A percentile compares a stretch with the other conserved stretches of the same genome.
Conservation (phyloP, 1,140 invertebrate species). For the Zaprionus africanus region DNA sequence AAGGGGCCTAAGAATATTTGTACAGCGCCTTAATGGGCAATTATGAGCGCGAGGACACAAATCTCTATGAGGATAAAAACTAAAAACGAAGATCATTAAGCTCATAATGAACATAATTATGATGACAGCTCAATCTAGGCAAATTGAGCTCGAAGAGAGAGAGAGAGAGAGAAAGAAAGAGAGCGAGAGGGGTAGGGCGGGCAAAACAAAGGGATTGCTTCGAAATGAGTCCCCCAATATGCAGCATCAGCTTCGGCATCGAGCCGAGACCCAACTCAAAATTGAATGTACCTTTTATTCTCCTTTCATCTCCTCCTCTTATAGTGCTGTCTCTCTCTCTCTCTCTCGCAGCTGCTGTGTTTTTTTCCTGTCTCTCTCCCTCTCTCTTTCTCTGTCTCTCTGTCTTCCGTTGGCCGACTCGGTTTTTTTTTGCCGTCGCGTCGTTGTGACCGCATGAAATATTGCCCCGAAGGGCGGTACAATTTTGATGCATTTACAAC, state of each 20-base stretch:
- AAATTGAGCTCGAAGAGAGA: constrained; percentile 27
- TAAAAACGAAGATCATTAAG: constrained; percentile 23
- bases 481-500: constrained; percentile 83
- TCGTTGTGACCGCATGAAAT: constrained; percentile 51
- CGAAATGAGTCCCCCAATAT: constrained; percentile 24
- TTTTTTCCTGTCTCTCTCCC: neutral
- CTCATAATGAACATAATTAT: constrained; percentile 37
- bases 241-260: neutral
- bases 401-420: constrained; percentile 1
- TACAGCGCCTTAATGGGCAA: constrained; percentile 34
- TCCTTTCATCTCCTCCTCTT: constrained; percentile 12
- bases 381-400: neutral
- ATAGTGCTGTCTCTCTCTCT: neutral
- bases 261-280: constrained; percentile 44
- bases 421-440: constrained; percentile 26
- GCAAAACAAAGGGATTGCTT: neutral
- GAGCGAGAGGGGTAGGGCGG: neutral
- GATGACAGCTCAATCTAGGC: constrained; percentile 62
- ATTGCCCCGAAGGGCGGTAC: constrained; percentile 76
- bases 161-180: neutral
- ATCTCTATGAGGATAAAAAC: constrained; percentile 28
- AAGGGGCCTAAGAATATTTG: constrained; percentile 33
- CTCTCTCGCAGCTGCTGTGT: neutral
- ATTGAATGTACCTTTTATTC: constrained; percentile 62
- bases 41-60: constrained; percentile 20